A percentile compares a stretch with the other conserved stretches of the same genome.
phyloP scores from a whole-genome alignment of 1,140 invertebrate species.

The Drosophila sucinea region DNA sequence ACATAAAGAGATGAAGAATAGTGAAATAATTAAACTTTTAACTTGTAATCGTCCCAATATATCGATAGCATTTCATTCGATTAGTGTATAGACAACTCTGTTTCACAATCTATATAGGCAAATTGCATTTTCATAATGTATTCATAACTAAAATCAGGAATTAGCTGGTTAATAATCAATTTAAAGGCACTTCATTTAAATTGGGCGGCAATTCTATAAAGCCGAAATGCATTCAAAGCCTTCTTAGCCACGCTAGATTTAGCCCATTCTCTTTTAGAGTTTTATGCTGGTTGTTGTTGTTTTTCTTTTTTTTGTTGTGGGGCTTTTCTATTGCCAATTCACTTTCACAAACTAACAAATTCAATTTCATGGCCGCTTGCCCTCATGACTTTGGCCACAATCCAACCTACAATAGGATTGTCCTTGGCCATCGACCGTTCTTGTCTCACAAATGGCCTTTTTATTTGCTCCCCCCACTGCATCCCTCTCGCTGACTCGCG shows the following conservation, averaged over 20 bases:
- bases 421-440: neutral
- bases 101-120: no score
- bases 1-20: no score
- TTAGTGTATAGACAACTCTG: no score
- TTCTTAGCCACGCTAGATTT: conserved; percentile 8
- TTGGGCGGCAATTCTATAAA: neutral
- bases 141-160: neutral
- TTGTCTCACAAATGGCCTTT: conserved; percentile 3
- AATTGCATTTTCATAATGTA: no score
- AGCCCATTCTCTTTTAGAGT: conserved; percentile 22
- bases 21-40: no score
- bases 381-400: conserved; percentile 27
- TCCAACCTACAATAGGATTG: neutral
- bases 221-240: neutral
- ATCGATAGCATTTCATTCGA: no score
- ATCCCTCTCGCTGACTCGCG: neutral
- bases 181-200: neutral
- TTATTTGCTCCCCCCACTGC: neutral
- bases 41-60: no score
- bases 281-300: neutral
- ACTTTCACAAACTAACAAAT: conserved; percentile 38
- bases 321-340: conserved; percentile 6
- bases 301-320: no score
- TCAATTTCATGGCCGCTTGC: conserved; percentile 65
- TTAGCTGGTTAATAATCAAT: neutral